These are phyloP conservation scores for Xylophagus ater DNA, from an alignment of 2,888 invertebrate species.

Conservation along the genomic window DNA sequence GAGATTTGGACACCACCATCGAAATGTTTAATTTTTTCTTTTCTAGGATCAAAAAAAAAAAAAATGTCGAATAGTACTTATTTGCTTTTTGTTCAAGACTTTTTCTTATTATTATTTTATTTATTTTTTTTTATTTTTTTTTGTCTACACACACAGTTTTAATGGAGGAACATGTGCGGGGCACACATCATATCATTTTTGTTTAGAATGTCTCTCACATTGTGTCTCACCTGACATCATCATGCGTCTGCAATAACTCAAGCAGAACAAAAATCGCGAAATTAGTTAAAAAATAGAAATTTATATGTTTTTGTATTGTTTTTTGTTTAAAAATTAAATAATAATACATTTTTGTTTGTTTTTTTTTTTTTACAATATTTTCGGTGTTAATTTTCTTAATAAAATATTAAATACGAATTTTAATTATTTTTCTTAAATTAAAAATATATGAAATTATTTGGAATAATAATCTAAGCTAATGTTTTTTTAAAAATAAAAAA, in stretches of 20 bases:
- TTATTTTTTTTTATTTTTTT: constrained; percentile 15
- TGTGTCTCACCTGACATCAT: constrained; percentile 18
- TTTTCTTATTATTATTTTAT: constrained; percentile 16
- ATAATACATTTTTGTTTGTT: constrained; percentile 2
- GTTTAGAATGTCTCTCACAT: constrained; percentile 12
- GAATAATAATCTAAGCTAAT: not conserved
- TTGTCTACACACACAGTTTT: too few species aligned
- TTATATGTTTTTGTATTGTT: constrained; percentile 10
- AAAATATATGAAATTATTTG: too few species aligned
- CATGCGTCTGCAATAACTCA: constrained; percentile 39
- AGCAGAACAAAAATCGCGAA: constrained; percentile 40
- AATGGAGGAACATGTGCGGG: too few species aligned
- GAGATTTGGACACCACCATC: too few species aligned
- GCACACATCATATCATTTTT: too few species aligned
- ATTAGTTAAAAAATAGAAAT: constrained; percentile 33
- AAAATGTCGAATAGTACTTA: too few species aligned
- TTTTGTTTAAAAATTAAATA: constrained; percentile 11
- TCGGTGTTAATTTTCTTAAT: not conserved
- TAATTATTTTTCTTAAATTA: not conserved
- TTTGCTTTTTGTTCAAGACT: constrained; percentile 16
- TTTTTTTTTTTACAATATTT: constrained; percentile 2
- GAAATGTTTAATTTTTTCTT: too few species aligned
- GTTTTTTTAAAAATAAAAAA: not conserved
- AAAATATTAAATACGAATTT: not conserved
- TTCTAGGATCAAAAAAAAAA: too few species aligned